Evolutionary conservation across 2,113 vertebrate species (phyloP).

Genomic region (Zosterops lateralis): DNA sequence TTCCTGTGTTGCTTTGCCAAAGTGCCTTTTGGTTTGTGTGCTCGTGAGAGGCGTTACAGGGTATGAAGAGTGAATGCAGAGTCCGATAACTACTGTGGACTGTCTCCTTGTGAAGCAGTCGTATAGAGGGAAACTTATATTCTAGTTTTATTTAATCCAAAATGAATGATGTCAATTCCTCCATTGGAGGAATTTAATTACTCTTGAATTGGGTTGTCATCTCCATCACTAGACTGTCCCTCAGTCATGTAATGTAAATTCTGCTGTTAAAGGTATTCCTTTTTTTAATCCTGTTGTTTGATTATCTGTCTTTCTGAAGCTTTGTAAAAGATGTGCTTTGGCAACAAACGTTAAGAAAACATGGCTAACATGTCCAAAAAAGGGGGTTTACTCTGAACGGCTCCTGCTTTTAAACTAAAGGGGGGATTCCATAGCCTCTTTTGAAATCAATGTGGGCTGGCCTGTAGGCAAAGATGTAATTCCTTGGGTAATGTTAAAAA

Average conservation of each 20-base stretch:
- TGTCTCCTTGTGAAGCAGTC: background rate
- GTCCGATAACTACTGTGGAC: background rate
- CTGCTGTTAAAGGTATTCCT: background rate
- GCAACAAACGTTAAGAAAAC: background rate
- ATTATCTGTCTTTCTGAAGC: background rate
- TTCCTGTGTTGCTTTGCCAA: background rate
- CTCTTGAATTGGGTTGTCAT: background rate
- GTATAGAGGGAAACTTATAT: background rate
- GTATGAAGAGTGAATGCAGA: background rate
- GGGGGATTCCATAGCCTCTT: background rate
- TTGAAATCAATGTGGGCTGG: background rate
- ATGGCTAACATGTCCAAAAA: background rate
- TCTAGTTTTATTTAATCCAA: background rate
- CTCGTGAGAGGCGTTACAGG: background rate
- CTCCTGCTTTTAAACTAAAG: background rate
- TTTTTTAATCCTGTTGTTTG: background rate
- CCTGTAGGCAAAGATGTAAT: background rate
- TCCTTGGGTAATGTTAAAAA: background rate
- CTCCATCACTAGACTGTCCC: background rate
- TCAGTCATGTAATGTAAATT: background rate
- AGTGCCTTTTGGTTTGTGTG: constrained; percentile 42
- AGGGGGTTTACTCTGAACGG: background rate
- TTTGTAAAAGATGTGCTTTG: background rate
- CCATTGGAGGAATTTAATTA: background rate
- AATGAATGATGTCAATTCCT: background rate